phyloP scores from a whole-genome alignment of 2,888 invertebrate species.

The Pocota personata region DNA sequence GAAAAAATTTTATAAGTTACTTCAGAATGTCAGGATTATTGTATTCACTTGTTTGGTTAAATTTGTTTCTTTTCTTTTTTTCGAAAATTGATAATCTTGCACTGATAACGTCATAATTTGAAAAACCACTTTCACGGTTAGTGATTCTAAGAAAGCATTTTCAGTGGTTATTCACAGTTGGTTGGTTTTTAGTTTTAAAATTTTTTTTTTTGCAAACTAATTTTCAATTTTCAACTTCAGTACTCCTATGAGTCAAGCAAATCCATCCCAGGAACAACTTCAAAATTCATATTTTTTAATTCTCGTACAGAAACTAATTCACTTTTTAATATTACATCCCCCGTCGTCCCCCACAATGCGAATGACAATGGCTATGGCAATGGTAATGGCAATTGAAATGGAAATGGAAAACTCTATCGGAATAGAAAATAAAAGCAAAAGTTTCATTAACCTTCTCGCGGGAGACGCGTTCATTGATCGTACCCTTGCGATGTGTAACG shows the following conservation, averaged over 20 bases:
- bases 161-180: background rate
- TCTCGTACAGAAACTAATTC: slow-evolving; percentile 10
- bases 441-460: slow-evolving; percentile 68
- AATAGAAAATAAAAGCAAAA: slow-evolving; percentile 71
- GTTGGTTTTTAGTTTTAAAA: background rate
- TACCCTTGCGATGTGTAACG: slow-evolving; percentile 30
- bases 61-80: background rate
- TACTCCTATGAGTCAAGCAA: slow-evolving; percentile 1
- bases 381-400: too few species aligned
- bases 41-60: background rate
- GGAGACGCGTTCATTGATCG: slow-evolving; percentile 63
- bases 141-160: background rate
- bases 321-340: background rate
- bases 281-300: slow-evolving; percentile 5
- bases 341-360: background rate
- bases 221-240: slow-evolving; percentile 5
- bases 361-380: slow-evolving; percentile 3
- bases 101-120: background rate
- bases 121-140: background rate
- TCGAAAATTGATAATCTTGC: background rate
- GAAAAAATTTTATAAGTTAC: background rate
- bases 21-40: background rate
- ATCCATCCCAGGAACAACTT: background rate
- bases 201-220: background rate
- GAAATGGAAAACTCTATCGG: slow-evolving; percentile 42